Evolutionary conservation across 2,797 vertebrate species (phyloP).

Genomic region (Pangasius djambal): DNA sequence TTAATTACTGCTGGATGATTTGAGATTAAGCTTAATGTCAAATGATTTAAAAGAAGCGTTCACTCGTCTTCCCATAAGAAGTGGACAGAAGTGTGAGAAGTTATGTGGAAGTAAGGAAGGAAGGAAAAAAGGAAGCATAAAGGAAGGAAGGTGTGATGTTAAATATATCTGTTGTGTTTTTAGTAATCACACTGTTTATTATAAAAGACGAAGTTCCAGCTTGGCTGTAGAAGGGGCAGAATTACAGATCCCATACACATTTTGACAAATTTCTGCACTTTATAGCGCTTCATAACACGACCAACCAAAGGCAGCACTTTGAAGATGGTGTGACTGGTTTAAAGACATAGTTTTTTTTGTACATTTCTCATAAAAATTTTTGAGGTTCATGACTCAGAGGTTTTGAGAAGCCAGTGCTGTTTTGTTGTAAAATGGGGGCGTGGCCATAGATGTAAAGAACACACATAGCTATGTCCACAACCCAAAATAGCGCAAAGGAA

Average conservation of each 20-base stretch:
- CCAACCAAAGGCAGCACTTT: not conserved
- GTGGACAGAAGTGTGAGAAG: not conserved
- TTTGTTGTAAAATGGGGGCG: not conserved
- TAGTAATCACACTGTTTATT: not conserved
- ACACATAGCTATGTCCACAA: not conserved
- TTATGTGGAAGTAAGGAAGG: not conserved
- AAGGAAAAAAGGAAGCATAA: not conserved
- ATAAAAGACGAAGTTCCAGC: not conserved
- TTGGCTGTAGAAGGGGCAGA: not conserved
- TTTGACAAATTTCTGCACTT: not conserved
- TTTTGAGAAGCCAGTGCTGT: not conserved
- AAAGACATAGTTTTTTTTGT: no score
- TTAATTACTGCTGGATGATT: no score
- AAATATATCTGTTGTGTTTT: not conserved
- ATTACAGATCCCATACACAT: not conserved
- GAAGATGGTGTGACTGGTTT: not conserved
- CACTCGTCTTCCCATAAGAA: not conserved
- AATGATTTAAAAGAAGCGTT: not conserved
- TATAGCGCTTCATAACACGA: not conserved
- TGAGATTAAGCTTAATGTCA: not conserved
- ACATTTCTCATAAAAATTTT: not conserved
- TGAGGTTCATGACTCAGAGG: not conserved
- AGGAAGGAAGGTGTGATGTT: not conserved
- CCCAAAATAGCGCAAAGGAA: not conserved
- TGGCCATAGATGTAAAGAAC: not conserved